phyloP scores from a whole-genome alignment of 2,797 vertebrate species.

The Harpagifer antarcticus region DNA sequence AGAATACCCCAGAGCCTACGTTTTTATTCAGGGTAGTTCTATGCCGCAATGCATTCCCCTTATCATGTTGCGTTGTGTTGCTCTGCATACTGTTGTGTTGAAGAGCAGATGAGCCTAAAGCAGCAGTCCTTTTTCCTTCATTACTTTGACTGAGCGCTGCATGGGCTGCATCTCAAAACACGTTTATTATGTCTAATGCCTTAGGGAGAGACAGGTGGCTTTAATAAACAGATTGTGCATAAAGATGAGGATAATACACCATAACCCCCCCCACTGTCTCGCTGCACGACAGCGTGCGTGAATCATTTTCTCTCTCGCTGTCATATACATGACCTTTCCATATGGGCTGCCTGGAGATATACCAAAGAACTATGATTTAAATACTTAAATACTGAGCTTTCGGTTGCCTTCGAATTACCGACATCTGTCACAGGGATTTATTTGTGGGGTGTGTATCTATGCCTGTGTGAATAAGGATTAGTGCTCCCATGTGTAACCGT shows the following conservation, averaged over 20 bases:
- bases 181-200: conserved; percentile 59
- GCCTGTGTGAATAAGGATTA: conserved; percentile 38
- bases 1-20: too few species aligned
- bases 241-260: conserved; percentile 66
- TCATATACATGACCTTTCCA: conserved; percentile 69
- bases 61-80: conserved; percentile 16
- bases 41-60: background rate
- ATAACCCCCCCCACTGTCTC: conserved; percentile 37
- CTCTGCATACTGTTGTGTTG: conserved; percentile 7
- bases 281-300: conserved; percentile 19
- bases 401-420: conserved; percentile 67
- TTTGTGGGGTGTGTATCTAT: conserved; percentile 8
- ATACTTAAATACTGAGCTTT: conserved; percentile 55
- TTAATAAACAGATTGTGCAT: conserved; percentile 75
- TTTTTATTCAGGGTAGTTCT: background rate
- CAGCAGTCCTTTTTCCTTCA: conserved; percentile 29
- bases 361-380: conserved; percentile 58
- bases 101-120: conserved; percentile 32
- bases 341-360: conserved; percentile 62
- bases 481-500: conserved; percentile 36
- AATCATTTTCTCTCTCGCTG: conserved; percentile 34
- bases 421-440: conserved; percentile 67
- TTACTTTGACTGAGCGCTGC: conserved; percentile 42
- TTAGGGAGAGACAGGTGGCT: conserved; percentile 64
- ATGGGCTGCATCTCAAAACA: conserved; percentile 42